Conservation (phyloP, 2,113 vertebrate genomes). For the Eptesicus fuscus region DNA sequence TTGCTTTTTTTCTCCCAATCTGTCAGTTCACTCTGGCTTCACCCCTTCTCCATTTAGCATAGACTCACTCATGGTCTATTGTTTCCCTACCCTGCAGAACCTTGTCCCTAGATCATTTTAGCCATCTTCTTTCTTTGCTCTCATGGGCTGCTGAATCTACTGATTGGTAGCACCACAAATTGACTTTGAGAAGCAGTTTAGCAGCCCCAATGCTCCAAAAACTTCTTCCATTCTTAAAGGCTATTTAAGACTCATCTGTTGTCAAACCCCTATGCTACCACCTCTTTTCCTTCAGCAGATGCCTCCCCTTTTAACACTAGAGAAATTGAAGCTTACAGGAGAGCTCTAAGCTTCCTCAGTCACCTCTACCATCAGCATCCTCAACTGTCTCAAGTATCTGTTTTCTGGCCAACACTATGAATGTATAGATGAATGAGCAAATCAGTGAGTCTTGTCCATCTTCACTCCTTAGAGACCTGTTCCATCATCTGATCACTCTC, state of each 20-base stretch:
- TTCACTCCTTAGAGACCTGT: background rate
- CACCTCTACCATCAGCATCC: background rate
- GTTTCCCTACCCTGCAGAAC: background rate
- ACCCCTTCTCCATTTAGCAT: background rate
- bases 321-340: background rate
- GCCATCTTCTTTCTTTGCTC: background rate
- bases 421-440: background rate
- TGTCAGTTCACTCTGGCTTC: background rate
- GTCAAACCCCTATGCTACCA: background rate
- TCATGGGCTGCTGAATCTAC: background rate
- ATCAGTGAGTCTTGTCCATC: background rate
- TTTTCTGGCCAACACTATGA: background rate
- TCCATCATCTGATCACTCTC: background rate
- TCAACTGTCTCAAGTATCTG: background rate
- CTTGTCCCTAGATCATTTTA: background rate
- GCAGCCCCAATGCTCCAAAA: background rate
- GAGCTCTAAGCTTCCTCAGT: background rate
- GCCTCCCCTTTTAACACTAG: background rate
- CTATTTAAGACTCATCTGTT: background rate
- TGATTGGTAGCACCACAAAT: background rate
- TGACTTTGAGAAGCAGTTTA: background rate
- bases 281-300: background rate
- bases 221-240: background rate
- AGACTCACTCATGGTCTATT: background rate
- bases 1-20: background rate